These are phyloP conservation scores for Bucorvus abyssinicus DNA, from an alignment of 2,797 vertebrate genomes.

Conservation along the genomic window DNA sequence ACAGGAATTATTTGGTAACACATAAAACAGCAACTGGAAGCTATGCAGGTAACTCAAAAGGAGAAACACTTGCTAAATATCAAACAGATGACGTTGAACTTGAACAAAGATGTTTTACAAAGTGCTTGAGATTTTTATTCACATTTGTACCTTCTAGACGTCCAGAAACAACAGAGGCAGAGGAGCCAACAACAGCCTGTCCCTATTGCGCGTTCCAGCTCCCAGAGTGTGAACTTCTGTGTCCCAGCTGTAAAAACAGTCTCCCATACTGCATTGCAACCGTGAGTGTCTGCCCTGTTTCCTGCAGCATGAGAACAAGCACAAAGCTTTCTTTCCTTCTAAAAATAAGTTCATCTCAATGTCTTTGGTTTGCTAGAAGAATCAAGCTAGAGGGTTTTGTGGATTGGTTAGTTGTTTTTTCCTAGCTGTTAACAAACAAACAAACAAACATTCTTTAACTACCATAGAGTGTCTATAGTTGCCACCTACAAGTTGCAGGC, in stretches of 20 bases:
- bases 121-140: background rate
- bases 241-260: conserved; percentile 93
- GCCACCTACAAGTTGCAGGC: background rate
- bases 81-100: background rate
- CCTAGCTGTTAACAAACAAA: background rate
- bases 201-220: conserved; percentile 90
- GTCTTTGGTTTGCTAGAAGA: background rate
- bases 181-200: conserved; percentile 88
- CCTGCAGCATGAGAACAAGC: background rate
- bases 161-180: conserved; percentile 86
- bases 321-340: background rate
- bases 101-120: no score
- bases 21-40: background rate
- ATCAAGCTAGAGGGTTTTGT: background rate
- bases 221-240: conserved; percentile 89
- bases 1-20: background rate
- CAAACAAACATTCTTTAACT: background rate
- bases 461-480: background rate
- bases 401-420: background rate
- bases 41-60: background rate
- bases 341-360: background rate
- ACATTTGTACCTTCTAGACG: conserved; percentile 72
- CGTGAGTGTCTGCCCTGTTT: conserved; percentile 67
- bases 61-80: background rate
- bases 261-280: conserved; percentile 95